phyloP scores from a whole-genome alignment of 23 tunicate genomes.

The Aplidium turbinatum region DNA sequence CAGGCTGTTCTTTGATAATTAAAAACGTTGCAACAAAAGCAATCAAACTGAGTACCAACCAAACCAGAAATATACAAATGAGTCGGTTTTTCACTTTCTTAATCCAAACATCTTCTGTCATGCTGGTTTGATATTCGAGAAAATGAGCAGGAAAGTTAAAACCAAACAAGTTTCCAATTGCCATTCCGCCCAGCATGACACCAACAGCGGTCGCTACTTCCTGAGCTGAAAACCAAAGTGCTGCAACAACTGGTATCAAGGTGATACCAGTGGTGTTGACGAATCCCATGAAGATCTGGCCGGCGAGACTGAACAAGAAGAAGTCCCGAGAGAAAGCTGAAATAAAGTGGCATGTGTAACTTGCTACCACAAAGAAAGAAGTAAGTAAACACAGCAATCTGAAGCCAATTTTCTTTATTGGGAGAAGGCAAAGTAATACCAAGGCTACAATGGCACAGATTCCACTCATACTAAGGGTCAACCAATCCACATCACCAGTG shows the following conservation, averaged over 20 bases:
- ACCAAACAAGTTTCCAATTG: conserved; percentile 48
- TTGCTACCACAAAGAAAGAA: conserved; percentile 14
- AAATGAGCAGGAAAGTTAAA: conserved; percentile 37
- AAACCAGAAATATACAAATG: conserved; percentile 14
- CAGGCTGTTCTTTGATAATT: conserved; percentile 12
- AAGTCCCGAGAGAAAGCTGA: conserved; percentile 18
- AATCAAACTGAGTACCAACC: background rate
- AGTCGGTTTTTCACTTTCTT: background rate
- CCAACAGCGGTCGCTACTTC: conserved; percentile 77
- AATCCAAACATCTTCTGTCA: conserved; percentile 31
- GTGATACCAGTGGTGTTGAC: conserved; percentile 35
- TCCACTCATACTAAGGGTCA: conserved; percentile 42
- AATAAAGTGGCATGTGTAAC: conserved; percentile 28
- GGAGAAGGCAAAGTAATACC: conserved; percentile 20
- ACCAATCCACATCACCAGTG: conserved; percentile 64
- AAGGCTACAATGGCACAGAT: conserved; percentile 32
- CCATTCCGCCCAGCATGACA: conserved; percentile 45
- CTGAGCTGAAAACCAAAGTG: conserved; percentile 74
- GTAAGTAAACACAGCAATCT: conserved; percentile 40
- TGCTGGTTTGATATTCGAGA: conserved; percentile 9
- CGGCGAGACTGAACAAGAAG: conserved; percentile 21
- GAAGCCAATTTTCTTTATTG: conserved; percentile 24
- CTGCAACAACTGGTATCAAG: conserved; percentile 57
- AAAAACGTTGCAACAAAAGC: conserved; percentile 15
- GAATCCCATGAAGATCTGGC: conserved; percentile 62